Conservation (phyloP, 1,140 invertebrate species). For the Cryptotermes secundus region DNA sequence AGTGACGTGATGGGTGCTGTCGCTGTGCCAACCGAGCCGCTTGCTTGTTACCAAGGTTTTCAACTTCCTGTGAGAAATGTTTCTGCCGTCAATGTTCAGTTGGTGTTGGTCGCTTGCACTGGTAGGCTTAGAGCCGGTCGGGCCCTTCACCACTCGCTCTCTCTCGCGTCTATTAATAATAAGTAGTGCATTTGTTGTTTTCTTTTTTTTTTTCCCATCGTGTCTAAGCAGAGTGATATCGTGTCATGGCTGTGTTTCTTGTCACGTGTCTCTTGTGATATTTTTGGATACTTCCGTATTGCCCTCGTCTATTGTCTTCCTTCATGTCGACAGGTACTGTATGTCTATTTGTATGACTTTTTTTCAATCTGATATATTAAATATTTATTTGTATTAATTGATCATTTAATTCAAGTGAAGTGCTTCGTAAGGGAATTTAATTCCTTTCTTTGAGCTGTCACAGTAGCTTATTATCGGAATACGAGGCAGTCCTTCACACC, state of each 20-base stretch:
- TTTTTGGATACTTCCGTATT: background rate
- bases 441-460: no score
- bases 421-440: no score
- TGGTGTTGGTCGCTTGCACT: background rate
- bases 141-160: background rate
- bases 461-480: no score
- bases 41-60: background rate
- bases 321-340: constrained; percentile 4
- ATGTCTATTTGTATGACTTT: no score
- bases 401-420: no score
- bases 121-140: background rate
- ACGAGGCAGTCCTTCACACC: no score
- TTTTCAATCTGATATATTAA: no score
- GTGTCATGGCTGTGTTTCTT: background rate
- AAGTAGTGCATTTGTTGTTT: no score
- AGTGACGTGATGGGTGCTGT: background rate
- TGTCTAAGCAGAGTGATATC: no score
- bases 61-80: no score
- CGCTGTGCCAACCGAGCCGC: background rate
- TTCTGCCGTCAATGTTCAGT: background rate
- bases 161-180: background rate
- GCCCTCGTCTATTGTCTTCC: background rate
- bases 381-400: no score
- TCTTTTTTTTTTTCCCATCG: no score
- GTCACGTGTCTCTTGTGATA: background rate